Base-by-base conservation (phyloP, 2,888 invertebrate genomes). In the Listrodromus nycthemerus region DNA sequence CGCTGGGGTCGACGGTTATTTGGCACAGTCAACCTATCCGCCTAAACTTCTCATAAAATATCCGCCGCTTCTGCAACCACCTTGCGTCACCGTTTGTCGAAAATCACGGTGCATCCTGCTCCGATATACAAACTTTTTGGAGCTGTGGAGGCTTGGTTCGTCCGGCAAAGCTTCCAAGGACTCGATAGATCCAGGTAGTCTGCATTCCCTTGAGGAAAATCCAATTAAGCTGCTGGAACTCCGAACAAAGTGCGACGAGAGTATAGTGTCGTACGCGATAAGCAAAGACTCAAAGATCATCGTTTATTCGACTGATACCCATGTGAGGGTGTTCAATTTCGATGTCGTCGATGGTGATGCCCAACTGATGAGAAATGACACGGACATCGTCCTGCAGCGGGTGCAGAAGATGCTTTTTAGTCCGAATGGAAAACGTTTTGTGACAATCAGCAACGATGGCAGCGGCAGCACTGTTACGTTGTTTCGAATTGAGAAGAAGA, bases 1-100 rank as follows among this genome's bases (percentile, higher is more conserved):
- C 0, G 97, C 96, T 82, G 98, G 98, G 21, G 94, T 96, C 50
- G 97, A 97, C 93, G 97, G 97, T 0, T 96, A 97, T 89, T 93
- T 98, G 24, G 96, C 96, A 1, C 94, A 96, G 82, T 96, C 96
- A 10, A 96, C 95, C 89, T 96, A 95, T 89, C 96, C 96, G 6
- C 96, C 95, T 0, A 96, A 96, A 91, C 94, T 95, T 86, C 94
- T 96, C 0, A 94, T 95, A 87, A 96, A 96, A 91, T 95, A 96
- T 90, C 97, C 97, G 0, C 97, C 97, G 0, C 94, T 97, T 91
- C 93, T 97, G 50, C 95, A 96, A 86, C 91, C 93, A 27, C 95
- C 95, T 0, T 95, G 95, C 81, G 95, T 95, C 4, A 93, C 94
- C 10, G 90, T 96, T 19, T 94, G 95, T 75, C 89, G 93, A 45